Percentiles rank a stretch among this genome's conserved stretches.
phyloP scores from a whole-genome alignment of 2,113 vertebrate species.

The Perca flavescens region DNA sequence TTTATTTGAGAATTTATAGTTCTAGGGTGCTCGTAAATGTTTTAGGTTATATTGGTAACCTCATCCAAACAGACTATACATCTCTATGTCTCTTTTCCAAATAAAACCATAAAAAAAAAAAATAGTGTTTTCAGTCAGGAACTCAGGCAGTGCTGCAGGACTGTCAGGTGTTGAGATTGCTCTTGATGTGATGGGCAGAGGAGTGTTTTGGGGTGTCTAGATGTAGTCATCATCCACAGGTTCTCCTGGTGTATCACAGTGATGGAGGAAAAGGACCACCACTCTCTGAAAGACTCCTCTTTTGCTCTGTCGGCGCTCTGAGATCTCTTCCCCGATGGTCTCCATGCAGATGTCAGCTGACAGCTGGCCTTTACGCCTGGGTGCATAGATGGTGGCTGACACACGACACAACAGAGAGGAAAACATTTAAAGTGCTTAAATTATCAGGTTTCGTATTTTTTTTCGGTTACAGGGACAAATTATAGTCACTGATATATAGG shows the following conservation, averaged over 20 bases:
- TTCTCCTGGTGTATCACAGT: conserved; percentile 95
- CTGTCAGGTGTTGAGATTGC: neutral
- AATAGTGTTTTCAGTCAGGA: neutral
- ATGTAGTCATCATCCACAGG: conserved; percentile 98
- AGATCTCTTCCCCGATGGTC: conserved; percentile 98
- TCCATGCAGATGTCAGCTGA: conserved; percentile 99
- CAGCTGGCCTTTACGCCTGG: conserved; percentile 95
- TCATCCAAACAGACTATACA: neutral
- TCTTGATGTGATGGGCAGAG: neutral
- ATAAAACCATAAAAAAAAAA: neutral
- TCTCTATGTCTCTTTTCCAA: neutral
- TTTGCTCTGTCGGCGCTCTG: conserved; percentile 93
- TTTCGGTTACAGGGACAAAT: neutral
- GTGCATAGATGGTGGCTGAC: conserved; percentile 96
- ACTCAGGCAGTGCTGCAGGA: neutral
- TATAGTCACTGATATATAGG: no score
- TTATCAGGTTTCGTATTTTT: neutral
- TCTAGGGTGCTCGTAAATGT: neutral
- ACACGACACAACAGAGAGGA: neutral
- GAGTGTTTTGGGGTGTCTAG: conserved; percentile 65
- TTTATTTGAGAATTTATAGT: neutral
- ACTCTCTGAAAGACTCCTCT: conserved; percentile 94
- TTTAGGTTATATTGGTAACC: neutral
- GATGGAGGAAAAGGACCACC: conserved; percentile 97
- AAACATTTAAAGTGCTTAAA: neutral